These are phyloP conservation scores for Dichetophora obliterata DNA, from an alignment of 2,888 invertebrate species.

Conservation along the genomic window DNA sequence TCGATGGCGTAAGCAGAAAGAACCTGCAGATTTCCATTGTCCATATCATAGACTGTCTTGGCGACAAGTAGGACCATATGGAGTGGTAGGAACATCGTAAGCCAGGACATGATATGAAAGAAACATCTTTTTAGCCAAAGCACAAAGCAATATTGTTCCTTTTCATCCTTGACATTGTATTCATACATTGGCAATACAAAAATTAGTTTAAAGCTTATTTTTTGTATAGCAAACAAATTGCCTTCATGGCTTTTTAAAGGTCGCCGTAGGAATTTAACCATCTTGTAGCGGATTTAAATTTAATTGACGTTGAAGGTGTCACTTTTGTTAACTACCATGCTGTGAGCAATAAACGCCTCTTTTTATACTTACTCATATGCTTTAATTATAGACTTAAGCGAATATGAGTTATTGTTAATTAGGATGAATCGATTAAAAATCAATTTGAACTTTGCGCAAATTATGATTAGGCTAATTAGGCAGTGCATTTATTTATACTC, in stretches of 20 bases:
- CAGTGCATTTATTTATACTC: no score
- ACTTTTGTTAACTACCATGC: not conserved
- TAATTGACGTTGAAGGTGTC: not conserved
- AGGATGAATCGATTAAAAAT: not conserved
- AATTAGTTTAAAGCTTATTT: not conserved
- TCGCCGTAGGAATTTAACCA: not conserved
- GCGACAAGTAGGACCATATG: not conserved
- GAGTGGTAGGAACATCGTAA: not conserved
- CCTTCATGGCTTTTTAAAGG: not conserved
- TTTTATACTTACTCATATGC: not conserved
- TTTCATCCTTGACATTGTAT: not conserved
- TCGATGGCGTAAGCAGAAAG: not conserved
- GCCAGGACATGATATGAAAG: not conserved
- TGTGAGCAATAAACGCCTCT: not conserved
- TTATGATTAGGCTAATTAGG: no score
- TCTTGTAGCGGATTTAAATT: not conserved
- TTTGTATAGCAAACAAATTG: not conserved
- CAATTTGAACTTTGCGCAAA: not conserved
- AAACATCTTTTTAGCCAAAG: not conserved
- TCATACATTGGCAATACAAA: conserved; percentile 1
- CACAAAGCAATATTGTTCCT: not conserved
- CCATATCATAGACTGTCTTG: conserved; percentile 9
- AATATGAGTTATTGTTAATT: no score
- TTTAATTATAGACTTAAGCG: not conserved
- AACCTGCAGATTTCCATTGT: not conserved